Conservation (phyloP, 2,797 vertebrate species). For the Catharus ustulatus region DNA sequence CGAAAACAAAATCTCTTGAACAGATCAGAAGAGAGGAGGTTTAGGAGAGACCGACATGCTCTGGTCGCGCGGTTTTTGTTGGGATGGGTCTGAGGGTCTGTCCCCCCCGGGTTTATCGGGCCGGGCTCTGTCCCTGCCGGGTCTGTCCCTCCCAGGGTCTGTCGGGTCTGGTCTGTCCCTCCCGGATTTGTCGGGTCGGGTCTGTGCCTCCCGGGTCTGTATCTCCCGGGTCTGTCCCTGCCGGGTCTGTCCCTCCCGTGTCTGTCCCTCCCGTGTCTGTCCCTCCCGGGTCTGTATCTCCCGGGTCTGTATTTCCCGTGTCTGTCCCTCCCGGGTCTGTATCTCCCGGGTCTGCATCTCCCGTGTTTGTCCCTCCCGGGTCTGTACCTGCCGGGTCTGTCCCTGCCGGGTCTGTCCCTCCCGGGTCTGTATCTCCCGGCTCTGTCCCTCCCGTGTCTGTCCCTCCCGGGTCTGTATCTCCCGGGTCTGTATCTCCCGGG, state of each 20-base stretch:
- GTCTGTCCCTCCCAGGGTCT: too few species aligned
- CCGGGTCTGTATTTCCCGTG: too few species aligned
- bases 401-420: accelerated
- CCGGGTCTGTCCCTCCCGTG: too few species aligned
- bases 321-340: not conserved
- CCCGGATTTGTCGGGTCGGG: not conserved
- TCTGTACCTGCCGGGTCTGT: not conserved
- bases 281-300: accelerated
- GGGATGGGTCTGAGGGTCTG: not conserved
- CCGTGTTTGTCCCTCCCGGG: too few species aligned
- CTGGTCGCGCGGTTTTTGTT: accelerated
- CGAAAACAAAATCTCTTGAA: too few species aligned
- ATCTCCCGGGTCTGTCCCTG: not conserved
- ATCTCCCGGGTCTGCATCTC: too few species aligned
- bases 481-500: accelerated
- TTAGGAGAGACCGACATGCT: accelerated
- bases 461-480: too few species aligned
- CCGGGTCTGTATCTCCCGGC: not conserved
- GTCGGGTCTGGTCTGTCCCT: too few species aligned
- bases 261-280: not conserved
- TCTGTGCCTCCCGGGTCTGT: not conserved
- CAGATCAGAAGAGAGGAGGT: not conserved
- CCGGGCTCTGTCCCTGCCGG: not conserved
- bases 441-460: not conserved
- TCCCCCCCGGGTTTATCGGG: not conserved